These are phyloP conservation scores for Laticauda colubrina DNA, from an alignment of 2,113 vertebrate genomes.

Conservation along the genomic window DNA sequence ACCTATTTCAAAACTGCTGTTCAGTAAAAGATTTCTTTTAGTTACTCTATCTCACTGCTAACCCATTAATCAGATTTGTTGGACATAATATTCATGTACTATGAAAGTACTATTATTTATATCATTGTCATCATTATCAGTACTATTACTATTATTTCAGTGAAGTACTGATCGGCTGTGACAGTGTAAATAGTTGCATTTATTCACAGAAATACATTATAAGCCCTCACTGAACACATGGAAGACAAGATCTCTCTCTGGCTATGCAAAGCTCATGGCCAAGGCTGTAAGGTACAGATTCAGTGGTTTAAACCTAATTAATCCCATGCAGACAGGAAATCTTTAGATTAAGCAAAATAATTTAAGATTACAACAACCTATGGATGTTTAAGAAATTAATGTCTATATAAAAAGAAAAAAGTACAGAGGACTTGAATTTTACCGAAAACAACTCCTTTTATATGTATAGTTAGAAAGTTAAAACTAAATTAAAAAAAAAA, in stretches of 20 bases:
- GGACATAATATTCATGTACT: neutral
- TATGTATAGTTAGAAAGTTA: neutral
- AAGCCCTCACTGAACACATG: neutral
- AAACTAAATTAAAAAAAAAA: neutral
- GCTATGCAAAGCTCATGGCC: constrained; percentile 11
- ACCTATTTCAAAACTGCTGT: neutral
- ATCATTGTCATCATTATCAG: neutral
- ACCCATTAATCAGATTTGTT: neutral
- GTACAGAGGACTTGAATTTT: neutral
- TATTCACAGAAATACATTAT: neutral
- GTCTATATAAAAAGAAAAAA: neutral
- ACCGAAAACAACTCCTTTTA: neutral
- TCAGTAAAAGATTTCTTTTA: neutral
- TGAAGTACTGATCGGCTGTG: neutral
- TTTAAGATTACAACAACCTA: neutral
- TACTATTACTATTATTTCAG: neutral
- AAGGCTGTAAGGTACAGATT: constrained; percentile 14
- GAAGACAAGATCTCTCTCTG: neutral
- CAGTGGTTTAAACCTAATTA: constrained; percentile 19
- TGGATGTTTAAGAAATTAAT: neutral
- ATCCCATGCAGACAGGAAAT: neutral
- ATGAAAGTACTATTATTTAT: neutral
- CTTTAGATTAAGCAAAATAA: neutral
- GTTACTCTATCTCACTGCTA: neutral
- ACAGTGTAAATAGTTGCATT: neutral